Evolutionary conservation across 2,113 vertebrate species (phyloP), one percentile per base, ranked within the genome.

Genomic region (Pangasianodon hypophthalmus): DNA sequence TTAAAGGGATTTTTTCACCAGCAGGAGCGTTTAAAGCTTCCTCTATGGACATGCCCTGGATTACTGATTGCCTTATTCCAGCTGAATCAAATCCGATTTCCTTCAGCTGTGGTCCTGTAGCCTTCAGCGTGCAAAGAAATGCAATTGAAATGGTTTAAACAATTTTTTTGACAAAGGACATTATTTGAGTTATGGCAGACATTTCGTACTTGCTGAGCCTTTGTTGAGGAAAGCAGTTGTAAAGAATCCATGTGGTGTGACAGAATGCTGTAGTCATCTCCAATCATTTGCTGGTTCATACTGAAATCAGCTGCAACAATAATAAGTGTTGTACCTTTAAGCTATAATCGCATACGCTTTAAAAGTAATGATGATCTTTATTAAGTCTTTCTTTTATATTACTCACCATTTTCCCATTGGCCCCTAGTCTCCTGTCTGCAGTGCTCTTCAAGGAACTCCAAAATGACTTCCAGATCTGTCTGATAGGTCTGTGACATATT

Each of bases 401-500:
- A 80, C 88, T 89, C 84, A 91, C 88, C 56, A 46, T 71, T 75
- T 37, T 67, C 26, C 90, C 89, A 90, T 52, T 93, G 90, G 79
- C 90, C 92, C 90, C 77, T 87, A 16, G 85, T 50, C 86, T 90
- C 94, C 77, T 95, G 94, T 60, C 93, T 94, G 93, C 95, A 95
- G 91, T 96, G 95, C 73, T 96, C 96, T 91, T 95, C 96, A 0
- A 96, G 93, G 90, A 96, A 96, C 83, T 96, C 96, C 89, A 96
- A 89, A 88, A 96, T 96, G 82, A 96, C 96, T 91, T 96, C 96
- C 92, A 96, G 92, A 69, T 96, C 96, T 5, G 95, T 93, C 87
- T 96, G 95, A 88, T 90, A 90, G 6, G 95, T 94, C 92, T 93
- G 93, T 46, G 91, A 92, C 69, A 81, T 92, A 91, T 89, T 93